phyloP scores from a whole-genome alignment of 2,888 invertebrate species.

The Erebia ligea region DNA sequence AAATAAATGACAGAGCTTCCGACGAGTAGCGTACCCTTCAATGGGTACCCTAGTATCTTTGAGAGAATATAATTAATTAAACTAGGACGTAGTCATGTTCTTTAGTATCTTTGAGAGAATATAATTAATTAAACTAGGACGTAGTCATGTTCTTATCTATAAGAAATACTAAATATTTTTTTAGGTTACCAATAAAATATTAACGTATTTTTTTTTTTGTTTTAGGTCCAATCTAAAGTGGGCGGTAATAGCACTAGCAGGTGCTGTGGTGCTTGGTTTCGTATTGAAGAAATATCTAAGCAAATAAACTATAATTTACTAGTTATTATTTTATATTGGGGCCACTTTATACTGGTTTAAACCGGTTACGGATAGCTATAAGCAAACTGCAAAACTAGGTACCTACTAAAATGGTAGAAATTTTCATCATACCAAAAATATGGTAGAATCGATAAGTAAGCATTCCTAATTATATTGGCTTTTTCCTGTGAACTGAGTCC shows the following conservation, averaged over 20 bases:
- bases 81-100: too few species aligned
- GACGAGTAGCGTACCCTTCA: too few species aligned
- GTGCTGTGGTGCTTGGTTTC: slow-evolving; percentile 58
- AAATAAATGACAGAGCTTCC: too few species aligned
- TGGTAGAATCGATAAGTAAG: background rate
- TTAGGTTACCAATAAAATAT: too few species aligned
- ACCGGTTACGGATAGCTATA: slow-evolving; percentile 18
- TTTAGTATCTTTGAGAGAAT: too few species aligned
- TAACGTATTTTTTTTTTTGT: slow-evolving; percentile 24
- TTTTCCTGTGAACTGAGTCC: background rate
- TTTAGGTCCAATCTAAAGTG: slow-evolving; percentile 60
- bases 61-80: too few species aligned
- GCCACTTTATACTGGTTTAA: slow-evolving; percentile 33
- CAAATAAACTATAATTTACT: slow-evolving; percentile 15
- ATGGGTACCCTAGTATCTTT: too few species aligned
- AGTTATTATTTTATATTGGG: slow-evolving; percentile 30
- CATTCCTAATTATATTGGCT: background rate
- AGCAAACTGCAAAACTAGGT: background rate
- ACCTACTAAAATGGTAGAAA: slow-evolving; percentile 3
- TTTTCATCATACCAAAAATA: background rate
- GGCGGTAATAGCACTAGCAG: slow-evolving; percentile 59
- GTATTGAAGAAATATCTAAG: slow-evolving; percentile 56
- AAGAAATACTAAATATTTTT: too few species aligned
- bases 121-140: too few species aligned
- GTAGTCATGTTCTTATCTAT: too few species aligned